Conservation (phyloP, 2,113 vertebrate species). For the Chrysemys picta region DNA sequence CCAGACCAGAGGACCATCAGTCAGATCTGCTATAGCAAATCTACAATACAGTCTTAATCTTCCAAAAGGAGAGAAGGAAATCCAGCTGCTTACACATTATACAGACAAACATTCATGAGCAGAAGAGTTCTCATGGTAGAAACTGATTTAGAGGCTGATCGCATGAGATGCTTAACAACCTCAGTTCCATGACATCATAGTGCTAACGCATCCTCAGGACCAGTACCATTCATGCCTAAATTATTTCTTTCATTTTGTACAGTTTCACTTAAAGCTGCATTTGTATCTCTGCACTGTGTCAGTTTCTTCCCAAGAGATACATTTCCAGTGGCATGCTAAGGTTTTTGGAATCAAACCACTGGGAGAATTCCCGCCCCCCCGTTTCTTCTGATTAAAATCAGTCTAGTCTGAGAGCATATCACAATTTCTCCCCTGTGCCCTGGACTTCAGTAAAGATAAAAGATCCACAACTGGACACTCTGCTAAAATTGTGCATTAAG, state of each 20-base stretch:
- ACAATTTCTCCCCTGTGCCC: not conserved
- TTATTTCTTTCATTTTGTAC: not conserved
- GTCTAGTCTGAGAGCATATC: fast-evolving
- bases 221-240: not conserved
- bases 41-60: not conserved
- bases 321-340: not conserved
- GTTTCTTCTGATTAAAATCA: not conserved
- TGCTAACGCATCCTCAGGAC: not conserved
- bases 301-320: not conserved
- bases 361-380: not conserved
- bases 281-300: not conserved
- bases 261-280: not conserved
- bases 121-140: not conserved
- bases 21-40: not conserved
- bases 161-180: not conserved
- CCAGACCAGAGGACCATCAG: not conserved
- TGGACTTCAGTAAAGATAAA: not conserved
- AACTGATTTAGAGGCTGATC: not conserved
- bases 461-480: not conserved
- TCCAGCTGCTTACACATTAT: fast-evolving
- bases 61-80: not conserved
- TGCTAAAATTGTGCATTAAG: not conserved
- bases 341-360: not conserved
- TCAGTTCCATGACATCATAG: not conserved
- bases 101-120: not conserved